phyloP scores from a whole-genome alignment of 2,113 vertebrate species.

The Hippocampus abdominalis region DNA sequence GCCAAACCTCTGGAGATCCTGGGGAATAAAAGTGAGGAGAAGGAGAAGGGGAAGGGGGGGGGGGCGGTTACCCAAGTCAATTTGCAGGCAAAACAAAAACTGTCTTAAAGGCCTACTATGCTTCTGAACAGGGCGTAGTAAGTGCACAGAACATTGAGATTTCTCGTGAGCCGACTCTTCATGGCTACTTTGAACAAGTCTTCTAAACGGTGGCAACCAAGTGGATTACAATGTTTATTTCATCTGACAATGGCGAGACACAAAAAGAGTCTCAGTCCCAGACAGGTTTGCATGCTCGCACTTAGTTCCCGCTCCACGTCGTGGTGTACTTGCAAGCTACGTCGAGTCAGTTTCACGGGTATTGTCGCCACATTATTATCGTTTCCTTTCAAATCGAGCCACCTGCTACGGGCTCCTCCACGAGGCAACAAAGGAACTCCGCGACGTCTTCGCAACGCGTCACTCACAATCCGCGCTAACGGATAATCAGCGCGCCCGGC shows the following conservation, averaged over 20 bases:
- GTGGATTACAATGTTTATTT: conserved; percentile 6
- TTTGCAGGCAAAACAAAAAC: conserved; percentile 19
- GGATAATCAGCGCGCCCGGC: background rate
- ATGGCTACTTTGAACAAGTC: background rate
- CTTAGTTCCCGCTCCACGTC: background rate
- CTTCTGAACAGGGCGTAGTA: conserved; percentile 24
- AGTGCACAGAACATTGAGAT: background rate
- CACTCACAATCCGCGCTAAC: fast-evolving
- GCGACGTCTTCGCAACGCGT: background rate
- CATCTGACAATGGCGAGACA: background rate
- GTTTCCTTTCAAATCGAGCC: conserved; percentile 1
- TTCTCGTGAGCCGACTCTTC: background rate
- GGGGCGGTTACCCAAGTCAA: conserved; percentile 24
- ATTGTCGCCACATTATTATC: background rate
- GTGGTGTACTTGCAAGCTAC: background rate
- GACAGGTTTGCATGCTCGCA: background rate
- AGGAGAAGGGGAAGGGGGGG: too few species aligned
- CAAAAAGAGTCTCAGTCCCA: background rate
- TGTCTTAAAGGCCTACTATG: conserved; percentile 15
- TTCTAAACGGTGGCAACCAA: background rate
- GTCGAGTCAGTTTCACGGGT: background rate
- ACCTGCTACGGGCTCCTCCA: conserved; percentile 11
- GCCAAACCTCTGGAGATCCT: conserved; percentile 36
- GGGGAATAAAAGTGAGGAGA: conserved; percentile 11
- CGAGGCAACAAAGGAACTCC: conserved; percentile 18